phyloP scores from a whole-genome alignment of 2,888 invertebrate species.

The Euphydryas editha region DNA sequence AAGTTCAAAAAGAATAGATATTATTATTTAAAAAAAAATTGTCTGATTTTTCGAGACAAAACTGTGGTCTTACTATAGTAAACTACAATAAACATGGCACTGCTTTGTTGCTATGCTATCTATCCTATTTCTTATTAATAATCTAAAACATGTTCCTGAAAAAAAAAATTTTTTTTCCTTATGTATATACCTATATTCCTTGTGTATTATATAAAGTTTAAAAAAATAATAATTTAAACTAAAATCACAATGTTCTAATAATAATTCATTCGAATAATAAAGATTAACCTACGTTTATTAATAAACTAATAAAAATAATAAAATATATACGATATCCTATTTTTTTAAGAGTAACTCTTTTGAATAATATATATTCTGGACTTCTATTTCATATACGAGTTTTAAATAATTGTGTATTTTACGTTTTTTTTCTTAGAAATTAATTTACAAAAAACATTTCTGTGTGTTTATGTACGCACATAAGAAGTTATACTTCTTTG shows the following conservation, averaged over 20 bases:
- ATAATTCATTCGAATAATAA: not conserved
- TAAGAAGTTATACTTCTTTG: too few species aligned
- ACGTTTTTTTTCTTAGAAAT: not conserved
- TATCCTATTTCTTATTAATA: slow-evolving; percentile 1
- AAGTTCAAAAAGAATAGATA: slow-evolving; percentile 25
- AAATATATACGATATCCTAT: not conserved
- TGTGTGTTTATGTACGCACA: too few species aligned
- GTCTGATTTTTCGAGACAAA: not conserved
- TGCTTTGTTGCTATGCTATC: not conserved
- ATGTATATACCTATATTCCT: too few species aligned
- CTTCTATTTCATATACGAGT: slow-evolving; percentile 9
- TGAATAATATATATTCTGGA: not conserved
- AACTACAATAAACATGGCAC: not conserved
- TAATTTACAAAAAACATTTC: slow-evolving; percentile 2
- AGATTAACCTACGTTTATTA: not conserved
- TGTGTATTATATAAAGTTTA: too few species aligned
- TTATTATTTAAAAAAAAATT: not conserved
- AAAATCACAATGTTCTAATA: not conserved
- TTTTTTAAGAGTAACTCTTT: not conserved
- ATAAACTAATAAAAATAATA: not conserved
- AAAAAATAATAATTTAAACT: too few species aligned
- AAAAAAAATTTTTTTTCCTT: too few species aligned
- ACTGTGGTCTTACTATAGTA: not conserved
- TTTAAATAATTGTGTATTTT: not conserved
- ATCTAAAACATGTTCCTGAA: not conserved